Conservation (phyloP, 2,888 invertebrate genomes). For the Busseola fusca region DNA sequence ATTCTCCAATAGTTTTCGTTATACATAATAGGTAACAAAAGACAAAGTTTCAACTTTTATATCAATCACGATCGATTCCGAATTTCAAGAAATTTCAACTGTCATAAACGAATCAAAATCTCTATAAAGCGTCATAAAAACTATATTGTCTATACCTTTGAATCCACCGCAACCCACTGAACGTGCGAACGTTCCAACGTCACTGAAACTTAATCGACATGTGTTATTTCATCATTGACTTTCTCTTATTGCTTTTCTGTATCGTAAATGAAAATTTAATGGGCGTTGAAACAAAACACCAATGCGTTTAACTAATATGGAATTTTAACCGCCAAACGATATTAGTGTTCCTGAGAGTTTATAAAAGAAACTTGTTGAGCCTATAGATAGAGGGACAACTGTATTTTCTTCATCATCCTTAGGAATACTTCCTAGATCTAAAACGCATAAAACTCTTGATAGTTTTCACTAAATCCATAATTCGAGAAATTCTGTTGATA, state of each 20-base stretch:
- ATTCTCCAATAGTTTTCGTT: no score
- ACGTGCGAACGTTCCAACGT: no score
- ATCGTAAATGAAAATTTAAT: constrained; percentile 67
- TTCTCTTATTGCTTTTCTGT: constrained; percentile 59
- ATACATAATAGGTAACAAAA: background rate
- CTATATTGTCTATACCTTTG: constrained; percentile 33
- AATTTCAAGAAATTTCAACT: constrained; percentile 14
- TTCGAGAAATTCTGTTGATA: background rate
- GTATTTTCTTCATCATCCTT: background rate
- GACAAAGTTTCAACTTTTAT: background rate
- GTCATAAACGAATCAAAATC: constrained; percentile 44
- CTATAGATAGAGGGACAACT: constrained; percentile 10
- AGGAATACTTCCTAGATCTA: background rate
- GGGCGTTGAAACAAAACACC: constrained; percentile 60
- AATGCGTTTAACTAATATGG: constrained; percentile 57
- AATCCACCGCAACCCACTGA: constrained; percentile 51
- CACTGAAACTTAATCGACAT: constrained; percentile 58
- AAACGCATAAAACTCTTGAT: constrained; percentile 9
- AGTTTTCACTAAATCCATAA: background rate
- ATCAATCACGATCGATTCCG: constrained; percentile 14
- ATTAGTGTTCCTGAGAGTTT: constrained; percentile 44
- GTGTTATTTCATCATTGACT: constrained; percentile 65
- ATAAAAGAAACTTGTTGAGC: constrained; percentile 18
- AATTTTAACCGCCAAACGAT: constrained; percentile 49
- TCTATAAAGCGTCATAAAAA: constrained; percentile 31